phyloP scores from a whole-genome alignment of 2,888 invertebrate species.

The Euproctis similis region DNA sequence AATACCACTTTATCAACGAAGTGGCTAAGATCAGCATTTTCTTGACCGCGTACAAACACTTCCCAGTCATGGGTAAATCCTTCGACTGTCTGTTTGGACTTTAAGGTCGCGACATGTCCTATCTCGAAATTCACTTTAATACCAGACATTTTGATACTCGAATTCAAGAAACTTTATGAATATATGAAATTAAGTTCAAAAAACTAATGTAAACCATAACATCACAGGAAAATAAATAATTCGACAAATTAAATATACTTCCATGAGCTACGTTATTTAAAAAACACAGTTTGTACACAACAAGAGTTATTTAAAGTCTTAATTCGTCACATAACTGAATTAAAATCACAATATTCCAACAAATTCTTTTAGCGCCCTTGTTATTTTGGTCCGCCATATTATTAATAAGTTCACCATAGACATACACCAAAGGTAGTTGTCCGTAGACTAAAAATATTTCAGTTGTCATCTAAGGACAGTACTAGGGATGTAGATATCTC shows the following conservation, averaged over 20 bases:
- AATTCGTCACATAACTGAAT: constrained; percentile 32
- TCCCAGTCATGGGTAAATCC: constrained; percentile 99
- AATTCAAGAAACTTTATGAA: constrained; percentile 19
- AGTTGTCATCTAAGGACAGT: too few relatives aligned
- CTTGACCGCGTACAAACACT: constrained; percentile 92
- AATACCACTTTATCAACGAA: constrained; percentile 96
- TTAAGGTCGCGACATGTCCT: constrained; percentile 90
- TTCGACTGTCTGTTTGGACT: constrained; percentile 87
- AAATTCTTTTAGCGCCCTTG: constrained; percentile 73
- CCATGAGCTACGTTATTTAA: constrained; percentile 16
- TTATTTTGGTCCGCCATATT: constrained; percentile 75
- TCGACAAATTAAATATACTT: constrained; percentile 25
- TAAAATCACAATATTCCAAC: constrained; percentile 42
- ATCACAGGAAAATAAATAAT: constrained; percentile 9
- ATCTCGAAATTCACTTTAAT: constrained; percentile 89
- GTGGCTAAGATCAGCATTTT: constrained; percentile 89
- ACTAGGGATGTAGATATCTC: too few relatives aligned
- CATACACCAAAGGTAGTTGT: too few relatives aligned
- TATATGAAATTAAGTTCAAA: constrained; percentile 16
- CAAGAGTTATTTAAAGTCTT: constrained; percentile 24
- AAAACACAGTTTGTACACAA: constrained; percentile 24
- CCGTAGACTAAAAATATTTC: too few relatives aligned
- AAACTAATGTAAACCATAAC: constrained; percentile 26
- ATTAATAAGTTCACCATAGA: too few relatives aligned
- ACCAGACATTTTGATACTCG: constrained; percentile 51